Evolutionary conservation across 64 coral and sea anemone genomes (phyloP), one percentile per base, ranked within the genome.

Genomic region (Stichodactyla mertensii): DNA sequence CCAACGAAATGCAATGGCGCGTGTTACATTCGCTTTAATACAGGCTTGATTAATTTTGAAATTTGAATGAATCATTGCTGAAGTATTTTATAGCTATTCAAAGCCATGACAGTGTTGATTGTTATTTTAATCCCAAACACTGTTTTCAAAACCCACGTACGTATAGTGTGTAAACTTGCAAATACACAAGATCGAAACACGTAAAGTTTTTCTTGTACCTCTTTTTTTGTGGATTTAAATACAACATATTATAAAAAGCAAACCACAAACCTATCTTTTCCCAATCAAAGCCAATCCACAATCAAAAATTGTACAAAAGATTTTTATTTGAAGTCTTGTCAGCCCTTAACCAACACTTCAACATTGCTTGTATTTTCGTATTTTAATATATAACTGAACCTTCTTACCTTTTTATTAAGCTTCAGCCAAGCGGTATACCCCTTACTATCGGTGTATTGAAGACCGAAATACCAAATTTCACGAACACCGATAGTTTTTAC

Each of bases 391-490:
- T n/a, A 13, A 6, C 23, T 24, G 9, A 27, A 31, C 27, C 24
- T 74, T 74, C 51, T 20, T 6, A 95, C 97, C 93, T 99, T 99
- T 82, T 99, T 99, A 55, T 95, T 99, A 8, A 95, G 77, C 89
- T 95, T 99, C 6, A 99, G 36, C 97, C 97, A 99, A 2, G 92
- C 92, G 7, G 54, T 16, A n/a, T 86, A 80, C 0, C 93, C 93
- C 66, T 99, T 99, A 13, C 55, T 79, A 59, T 99, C 93, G 0
- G 82, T 92, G 52, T 92, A 99, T 52, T 92, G 85, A 13, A 99
- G 53, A 1, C 97, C 97, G 36, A 99, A 99, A 55, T 89, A 99
- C 97, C 97, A 99, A 52, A 99, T 95, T 71, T 99, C 97, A 51
- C 97, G 92, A 52, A 99, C 54, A 8, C 93, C 97, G 13, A 99